These are phyloP conservation scores for Malurus cyaneus DNA, from an alignment of 2,113 vertebrate species.

Conservation along the genomic window DNA sequence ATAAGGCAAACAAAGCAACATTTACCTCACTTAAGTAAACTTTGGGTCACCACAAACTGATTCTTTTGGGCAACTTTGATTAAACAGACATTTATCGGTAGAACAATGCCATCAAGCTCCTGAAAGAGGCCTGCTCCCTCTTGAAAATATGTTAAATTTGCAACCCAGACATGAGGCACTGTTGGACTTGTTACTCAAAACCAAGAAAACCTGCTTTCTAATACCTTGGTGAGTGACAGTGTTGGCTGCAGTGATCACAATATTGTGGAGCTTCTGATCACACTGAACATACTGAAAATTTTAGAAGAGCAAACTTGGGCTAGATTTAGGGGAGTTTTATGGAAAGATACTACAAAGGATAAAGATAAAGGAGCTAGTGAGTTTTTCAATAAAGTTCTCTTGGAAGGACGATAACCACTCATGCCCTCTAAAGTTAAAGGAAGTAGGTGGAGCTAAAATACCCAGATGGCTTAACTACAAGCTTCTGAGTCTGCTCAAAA, in stretches of 20 bases:
- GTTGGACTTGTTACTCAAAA: not conserved
- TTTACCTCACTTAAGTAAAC: not conserved
- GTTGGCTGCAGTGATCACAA: not conserved
- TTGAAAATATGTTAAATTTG: not conserved
- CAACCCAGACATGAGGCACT: not conserved
- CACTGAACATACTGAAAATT: not conserved
- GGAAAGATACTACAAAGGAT: not conserved
- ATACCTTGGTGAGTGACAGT: no score
- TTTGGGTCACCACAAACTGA: not conserved
- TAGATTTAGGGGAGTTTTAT: not conserved
- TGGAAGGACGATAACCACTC: not conserved
- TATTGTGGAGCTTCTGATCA: not conserved
- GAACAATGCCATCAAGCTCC: not conserved
- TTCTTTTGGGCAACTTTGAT: not conserved
- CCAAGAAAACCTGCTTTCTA: not conserved
- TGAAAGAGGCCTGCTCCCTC: not conserved
- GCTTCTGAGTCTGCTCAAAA: not conserved
- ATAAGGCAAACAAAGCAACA: not conserved
- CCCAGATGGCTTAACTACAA: not conserved
- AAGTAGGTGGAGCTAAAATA: not conserved
- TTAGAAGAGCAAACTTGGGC: not conserved
- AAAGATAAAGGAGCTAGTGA: not conserved
- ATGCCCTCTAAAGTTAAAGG: not conserved
- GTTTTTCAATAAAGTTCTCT: not conserved
- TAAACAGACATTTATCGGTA: not conserved